phyloP scores from a whole-genome alignment of 2,113 vertebrate species.

The Glaucidium brasilianum region DNA sequence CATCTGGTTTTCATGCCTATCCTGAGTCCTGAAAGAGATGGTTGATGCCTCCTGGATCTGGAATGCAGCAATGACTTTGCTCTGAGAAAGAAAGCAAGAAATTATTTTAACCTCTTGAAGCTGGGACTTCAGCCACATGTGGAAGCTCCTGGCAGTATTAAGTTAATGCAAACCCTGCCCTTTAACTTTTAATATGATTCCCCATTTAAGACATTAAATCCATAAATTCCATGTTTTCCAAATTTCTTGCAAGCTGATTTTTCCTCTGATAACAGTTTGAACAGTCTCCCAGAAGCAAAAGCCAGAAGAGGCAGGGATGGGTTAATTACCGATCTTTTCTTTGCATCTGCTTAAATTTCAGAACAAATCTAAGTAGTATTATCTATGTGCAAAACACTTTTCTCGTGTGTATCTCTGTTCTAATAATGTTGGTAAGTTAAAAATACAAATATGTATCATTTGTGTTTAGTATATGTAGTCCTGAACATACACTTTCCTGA shows the following conservation, averaged over 20 bases:
- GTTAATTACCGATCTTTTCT: background rate
- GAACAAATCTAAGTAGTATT: background rate
- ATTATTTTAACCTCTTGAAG: background rate
- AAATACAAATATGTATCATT: background rate
- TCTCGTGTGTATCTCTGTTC: background rate
- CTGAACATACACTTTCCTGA: background rate
- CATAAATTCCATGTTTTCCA: background rate
- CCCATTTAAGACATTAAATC: background rate
- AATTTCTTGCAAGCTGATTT: background rate
- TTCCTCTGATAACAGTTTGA: background rate
- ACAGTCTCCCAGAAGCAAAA: background rate
- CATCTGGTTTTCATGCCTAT: slow-evolving; percentile 48
- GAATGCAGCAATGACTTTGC: background rate
- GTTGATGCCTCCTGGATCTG: background rate
- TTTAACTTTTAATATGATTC: background rate
- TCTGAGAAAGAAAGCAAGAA: background rate
- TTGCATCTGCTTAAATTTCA: background rate
- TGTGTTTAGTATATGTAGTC: background rate
- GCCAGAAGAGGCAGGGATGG: background rate
- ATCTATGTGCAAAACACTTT: background rate
- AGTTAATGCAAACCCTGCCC: background rate
- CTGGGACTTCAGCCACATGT: background rate
- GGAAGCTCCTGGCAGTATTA: background rate
- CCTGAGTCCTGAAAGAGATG: background rate
- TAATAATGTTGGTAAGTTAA: background rate